Conservation (phyloP, 2,113 vertebrate species). For the Chlorocebus sabaeus region DNA sequence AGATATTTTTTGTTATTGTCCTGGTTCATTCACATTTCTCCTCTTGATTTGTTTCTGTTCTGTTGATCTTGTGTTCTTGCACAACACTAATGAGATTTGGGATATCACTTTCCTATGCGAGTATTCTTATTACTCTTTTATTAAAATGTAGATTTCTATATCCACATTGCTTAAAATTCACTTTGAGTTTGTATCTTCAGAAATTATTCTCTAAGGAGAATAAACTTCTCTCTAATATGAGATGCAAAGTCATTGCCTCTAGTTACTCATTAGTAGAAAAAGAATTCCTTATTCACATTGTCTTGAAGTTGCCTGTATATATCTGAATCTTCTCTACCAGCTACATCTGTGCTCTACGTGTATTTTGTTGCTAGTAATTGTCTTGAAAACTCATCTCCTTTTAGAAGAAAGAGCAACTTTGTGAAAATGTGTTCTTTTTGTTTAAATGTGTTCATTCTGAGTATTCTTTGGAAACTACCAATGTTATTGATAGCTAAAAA, state of each 20-base stretch:
- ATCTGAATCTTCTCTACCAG: background rate
- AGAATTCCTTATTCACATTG: background rate
- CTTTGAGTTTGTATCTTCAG: background rate
- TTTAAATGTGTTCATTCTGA: background rate
- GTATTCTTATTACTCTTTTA: background rate
- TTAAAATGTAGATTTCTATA: constrained; percentile 16
- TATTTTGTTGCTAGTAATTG: background rate
- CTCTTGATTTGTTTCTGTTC: background rate
- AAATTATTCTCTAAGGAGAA: background rate
- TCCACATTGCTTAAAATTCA: constrained; percentile 5
- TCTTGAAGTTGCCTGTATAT: background rate
- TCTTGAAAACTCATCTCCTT: background rate
- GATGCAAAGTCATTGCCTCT: background rate
- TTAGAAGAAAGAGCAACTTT: background rate
- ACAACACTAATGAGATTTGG: background rate
- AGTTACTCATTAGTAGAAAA: background rate
- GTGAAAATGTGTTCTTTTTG: background rate
- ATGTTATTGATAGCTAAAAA: background rate
- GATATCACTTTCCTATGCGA: background rate
- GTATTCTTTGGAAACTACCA: background rate
- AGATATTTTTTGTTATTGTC: background rate
- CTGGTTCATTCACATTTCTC: background rate
- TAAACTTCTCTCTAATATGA: background rate
- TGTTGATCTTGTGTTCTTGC: background rate
- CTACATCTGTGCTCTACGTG: background rate